phyloP scores from a whole-genome alignment of 64 coral and sea anemone species.

The Cladopsammia gracilis region DNA sequence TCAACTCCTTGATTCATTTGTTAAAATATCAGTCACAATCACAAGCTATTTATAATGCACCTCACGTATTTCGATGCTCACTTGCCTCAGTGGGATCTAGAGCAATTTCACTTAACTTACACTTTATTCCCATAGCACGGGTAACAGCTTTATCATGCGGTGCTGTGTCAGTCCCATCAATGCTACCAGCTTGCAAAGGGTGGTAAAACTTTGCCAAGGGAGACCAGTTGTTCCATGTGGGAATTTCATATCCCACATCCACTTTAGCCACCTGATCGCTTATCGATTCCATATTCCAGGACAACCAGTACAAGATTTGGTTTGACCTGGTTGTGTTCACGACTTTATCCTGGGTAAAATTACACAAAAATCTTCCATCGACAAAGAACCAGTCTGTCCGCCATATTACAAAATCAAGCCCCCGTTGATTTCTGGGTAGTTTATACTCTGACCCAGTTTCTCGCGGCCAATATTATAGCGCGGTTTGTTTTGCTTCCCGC shows the following conservation, averaged over 20 bases:
- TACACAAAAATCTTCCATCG: neutral
- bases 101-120: slow-evolving; percentile 39
- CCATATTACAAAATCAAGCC: neutral
- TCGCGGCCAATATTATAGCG: neutral
- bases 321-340: neutral
- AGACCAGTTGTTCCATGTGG: slow-evolving; percentile 90
- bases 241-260: slow-evolving; percentile 75
- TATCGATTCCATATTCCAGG: slow-evolving; percentile 9
- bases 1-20: too few relatives aligned
- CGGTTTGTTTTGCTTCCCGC: slow-evolving; percentile 37
- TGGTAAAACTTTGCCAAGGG: slow-evolving; percentile 93
- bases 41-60: too few relatives aligned
- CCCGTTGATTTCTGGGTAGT: slow-evolving; percentile 9
- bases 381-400: neutral
- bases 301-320: neutral
- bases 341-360: neutral
- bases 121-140: slow-evolving; percentile 80
- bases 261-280: slow-evolving; percentile 4
- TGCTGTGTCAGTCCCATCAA: slow-evolving; percentile 91
- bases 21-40: too few relatives aligned
- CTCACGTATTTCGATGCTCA: too few relatives aligned
- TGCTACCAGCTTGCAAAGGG: slow-evolving; percentile 97
- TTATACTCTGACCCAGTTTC: neutral
- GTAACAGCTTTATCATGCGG: slow-evolving; percentile 90
- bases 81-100: too few relatives aligned